Percentiles rank a stretch among this genome's conserved stretches.
These are phyloP conservation scores for Lordiphosa clarofinis DNA, from an alignment of 1,140 invertebrate genomes.

Conservation along the genomic window DNA sequence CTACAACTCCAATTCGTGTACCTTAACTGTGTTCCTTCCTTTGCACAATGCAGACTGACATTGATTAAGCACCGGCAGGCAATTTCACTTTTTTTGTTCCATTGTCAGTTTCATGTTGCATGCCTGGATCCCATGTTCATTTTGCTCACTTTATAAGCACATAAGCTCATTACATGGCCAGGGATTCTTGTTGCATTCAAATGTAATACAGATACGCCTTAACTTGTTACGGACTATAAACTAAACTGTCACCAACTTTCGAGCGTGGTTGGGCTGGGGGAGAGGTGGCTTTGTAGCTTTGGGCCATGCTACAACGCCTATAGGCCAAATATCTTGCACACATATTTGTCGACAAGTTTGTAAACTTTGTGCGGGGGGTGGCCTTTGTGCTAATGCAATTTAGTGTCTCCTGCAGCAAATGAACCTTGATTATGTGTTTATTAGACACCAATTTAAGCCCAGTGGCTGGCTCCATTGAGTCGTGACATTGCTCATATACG, in stretches of 20 bases:
- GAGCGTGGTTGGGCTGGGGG: background rate
- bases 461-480: slow-evolving; percentile 34
- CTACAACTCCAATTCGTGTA: too few relatives aligned
- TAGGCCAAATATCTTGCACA: slow-evolving; percentile 51
- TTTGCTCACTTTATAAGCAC: slow-evolving; percentile 8
- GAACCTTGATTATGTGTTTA: slow-evolving; percentile 72
- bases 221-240: slow-evolving; percentile 56
- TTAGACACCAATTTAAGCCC: slow-evolving; percentile 63
- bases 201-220: slow-evolving; percentile 52
- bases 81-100: slow-evolving; percentile 2
- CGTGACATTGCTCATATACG: slow-evolving; percentile 1
- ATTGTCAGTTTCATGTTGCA: slow-evolving; percentile 2
- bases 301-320: slow-evolving; percentile 27
- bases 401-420: slow-evolving; percentile 54
- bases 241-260: slow-evolving; percentile 61
- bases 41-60: too few relatives aligned
- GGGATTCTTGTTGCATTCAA: slow-evolving; percentile 26
- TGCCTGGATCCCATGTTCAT: slow-evolving; percentile 6
- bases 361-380: slow-evolving; percentile 14
- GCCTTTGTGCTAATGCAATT: slow-evolving; percentile 69
- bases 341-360: slow-evolving; percentile 57
- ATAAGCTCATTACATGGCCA: slow-evolving; percentile 36
- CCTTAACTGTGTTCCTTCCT: too few relatives aligned
- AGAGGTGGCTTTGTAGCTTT: background rate
- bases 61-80: too few relatives aligned